These are phyloP conservation scores for Prochilodus magdalenae DNA, from an alignment of 2,113 vertebrate genomes.

Conservation along the genomic window DNA sequence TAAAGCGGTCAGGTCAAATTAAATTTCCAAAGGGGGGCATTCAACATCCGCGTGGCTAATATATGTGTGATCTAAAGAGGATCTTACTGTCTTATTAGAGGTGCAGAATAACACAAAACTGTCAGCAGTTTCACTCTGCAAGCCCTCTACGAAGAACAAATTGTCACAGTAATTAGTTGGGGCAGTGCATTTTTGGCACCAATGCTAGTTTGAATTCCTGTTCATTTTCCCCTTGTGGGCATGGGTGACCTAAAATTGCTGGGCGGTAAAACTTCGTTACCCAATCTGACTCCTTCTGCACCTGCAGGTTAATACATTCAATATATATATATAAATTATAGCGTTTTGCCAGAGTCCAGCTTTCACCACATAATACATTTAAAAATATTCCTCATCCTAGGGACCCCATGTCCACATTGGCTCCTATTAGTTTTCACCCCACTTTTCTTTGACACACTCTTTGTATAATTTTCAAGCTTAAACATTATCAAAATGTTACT, in stretches of 20 bases:
- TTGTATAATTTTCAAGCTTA: too few species aligned
- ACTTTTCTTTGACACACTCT: too few species aligned
- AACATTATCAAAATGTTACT: too few species aligned
- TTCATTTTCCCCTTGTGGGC: slow-evolving; percentile 37
- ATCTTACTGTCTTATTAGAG: neutral
- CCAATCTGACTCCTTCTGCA: slow-evolving; percentile 23
- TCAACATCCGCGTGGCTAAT: neutral
- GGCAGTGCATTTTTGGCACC: neutral
- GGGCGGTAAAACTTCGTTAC: slow-evolving; percentile 31
- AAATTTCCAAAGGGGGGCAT: slow-evolving; percentile 22
- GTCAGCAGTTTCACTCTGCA: slow-evolving; percentile 22
- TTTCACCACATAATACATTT: too few species aligned
- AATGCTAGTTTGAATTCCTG: slow-evolving; percentile 15
- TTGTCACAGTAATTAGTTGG: slow-evolving; percentile 34
- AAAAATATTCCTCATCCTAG: too few species aligned
- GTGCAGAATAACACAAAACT: neutral
- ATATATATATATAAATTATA: too few species aligned
- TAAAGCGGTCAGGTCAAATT: slow-evolving; percentile 30
- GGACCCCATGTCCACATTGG: too few species aligned
- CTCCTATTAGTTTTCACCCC: too few species aligned
- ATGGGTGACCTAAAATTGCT: slow-evolving; percentile 39
- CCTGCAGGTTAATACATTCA: too few species aligned
- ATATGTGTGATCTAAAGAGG: neutral
- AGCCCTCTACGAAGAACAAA: slow-evolving; percentile 25
- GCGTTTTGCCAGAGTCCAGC: too few species aligned